Conservation (phyloP, 2,113 vertebrate species). For the Scartelaos histophorus region DNA sequence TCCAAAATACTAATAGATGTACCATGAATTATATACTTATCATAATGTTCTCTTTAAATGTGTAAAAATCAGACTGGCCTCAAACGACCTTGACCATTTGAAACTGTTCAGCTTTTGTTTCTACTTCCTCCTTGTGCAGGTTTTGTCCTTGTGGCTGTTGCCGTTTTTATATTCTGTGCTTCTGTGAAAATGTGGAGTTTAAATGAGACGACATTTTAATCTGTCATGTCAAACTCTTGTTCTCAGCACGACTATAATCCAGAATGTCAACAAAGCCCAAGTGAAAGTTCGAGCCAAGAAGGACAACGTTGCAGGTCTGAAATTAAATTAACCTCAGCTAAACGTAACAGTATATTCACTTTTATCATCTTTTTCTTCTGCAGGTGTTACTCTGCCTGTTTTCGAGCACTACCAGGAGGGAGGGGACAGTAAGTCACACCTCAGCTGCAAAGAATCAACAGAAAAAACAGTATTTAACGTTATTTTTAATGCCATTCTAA, state of each 20-base stretch:
- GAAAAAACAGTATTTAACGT: too few relatives aligned
- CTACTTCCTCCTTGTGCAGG: too few relatives aligned
- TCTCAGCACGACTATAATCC: conserved; percentile 93
- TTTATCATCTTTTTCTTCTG: not conserved
- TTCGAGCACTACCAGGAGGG: conserved; percentile 99
- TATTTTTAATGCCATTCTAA: not conserved
- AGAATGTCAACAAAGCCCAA: conserved; percentile 98
- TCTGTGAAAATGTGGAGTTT: not conserved
- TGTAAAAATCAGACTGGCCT: not conserved
- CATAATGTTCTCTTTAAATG: too few relatives aligned
- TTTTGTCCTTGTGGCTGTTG: not conserved
- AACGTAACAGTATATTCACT: not conserved
- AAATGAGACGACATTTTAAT: not conserved
- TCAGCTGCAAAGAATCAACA: not conserved
- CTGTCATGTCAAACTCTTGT: conserved; percentile 20
- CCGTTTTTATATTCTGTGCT: not conserved
- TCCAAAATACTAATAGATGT: too few relatives aligned
- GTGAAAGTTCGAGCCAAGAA: conserved; percentile 97
- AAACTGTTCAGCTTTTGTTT: too few relatives aligned
- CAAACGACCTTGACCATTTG: not conserved
- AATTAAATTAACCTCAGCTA: not conserved
- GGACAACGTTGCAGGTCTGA: conserved; percentile 95
- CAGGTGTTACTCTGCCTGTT: conserved; percentile 95
- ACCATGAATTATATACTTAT: too few relatives aligned
- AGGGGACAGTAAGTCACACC: conserved; percentile 90